Conservation (phyloP, 2,888 invertebrate genomes). For the Xestoiulus laeticollis region DNA sequence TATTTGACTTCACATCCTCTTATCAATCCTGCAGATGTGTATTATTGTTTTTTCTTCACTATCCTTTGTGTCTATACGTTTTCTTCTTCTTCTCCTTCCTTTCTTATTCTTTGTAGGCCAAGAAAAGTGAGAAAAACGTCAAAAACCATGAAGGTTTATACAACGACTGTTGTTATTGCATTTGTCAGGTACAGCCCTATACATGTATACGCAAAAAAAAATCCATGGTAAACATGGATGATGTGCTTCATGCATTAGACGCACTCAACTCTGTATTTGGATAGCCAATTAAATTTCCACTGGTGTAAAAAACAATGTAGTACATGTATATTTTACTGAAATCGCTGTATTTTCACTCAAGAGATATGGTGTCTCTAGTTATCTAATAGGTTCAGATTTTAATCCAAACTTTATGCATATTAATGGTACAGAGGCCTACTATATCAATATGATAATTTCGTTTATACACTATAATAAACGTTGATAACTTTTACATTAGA, state of each 20-base stretch:
- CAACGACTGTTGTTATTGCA: constrained; percentile 98
- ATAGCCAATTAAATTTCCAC: neutral
- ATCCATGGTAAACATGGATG: neutral
- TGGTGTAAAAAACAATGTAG: neutral
- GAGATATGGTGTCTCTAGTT: too few relatives aligned
- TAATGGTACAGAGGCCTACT: too few relatives aligned
- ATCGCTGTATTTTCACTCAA: neutral
- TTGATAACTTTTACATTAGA: too few relatives aligned
- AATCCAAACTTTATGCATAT: too few relatives aligned
- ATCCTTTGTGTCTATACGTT: constrained; percentile 33
- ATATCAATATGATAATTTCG: too few relatives aligned
- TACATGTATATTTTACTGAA: neutral
- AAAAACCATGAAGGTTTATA: constrained; percentile 52
- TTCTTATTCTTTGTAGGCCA: constrained; percentile 51
- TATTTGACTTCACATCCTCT: neutral
- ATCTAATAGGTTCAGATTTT: too few relatives aligned
- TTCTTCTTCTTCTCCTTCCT: constrained; percentile 47
- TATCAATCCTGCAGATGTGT: neutral
- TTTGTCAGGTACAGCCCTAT: constrained; percentile 79
- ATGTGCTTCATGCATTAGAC: constrained; percentile 21
- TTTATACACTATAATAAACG: too few relatives aligned
- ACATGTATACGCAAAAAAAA: neutral
- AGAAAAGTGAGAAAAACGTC: constrained; percentile 52
- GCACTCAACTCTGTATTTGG: neutral
- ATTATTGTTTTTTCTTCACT: constrained; percentile 8